A percentile compares a stretch with the other conserved stretches of the same genome.
phyloP scores from a whole-genome alignment of 2,797 vertebrate species.

The Ispidina lecontei region DNA sequence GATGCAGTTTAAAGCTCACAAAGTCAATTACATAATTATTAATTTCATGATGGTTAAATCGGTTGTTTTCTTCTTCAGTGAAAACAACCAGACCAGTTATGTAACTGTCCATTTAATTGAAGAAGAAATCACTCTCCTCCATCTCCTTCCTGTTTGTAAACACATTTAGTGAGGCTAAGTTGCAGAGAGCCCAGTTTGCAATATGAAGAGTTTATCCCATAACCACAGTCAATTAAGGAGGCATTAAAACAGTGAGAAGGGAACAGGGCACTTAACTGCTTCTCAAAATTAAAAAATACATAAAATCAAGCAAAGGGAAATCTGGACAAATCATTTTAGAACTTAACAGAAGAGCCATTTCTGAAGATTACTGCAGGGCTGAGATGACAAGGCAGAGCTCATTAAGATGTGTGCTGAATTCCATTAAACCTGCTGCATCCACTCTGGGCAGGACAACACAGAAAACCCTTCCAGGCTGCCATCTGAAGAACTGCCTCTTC shows the following conservation, averaged over 20 bases:
- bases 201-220: slow-evolving; percentile 18
- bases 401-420: background rate
- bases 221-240: slow-evolving; percentile 6
- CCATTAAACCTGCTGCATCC: background rate
- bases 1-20: background rate
- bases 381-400: background rate
- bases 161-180: slow-evolving; percentile 17
- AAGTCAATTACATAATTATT: slow-evolving; percentile 24
- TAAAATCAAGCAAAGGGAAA: background rate
- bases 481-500: background rate
- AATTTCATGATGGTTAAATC: slow-evolving; percentile 2
- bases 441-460: background rate
- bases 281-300: slow-evolving; percentile 18
- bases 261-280: slow-evolving; percentile 14
- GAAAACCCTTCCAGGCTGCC: background rate
- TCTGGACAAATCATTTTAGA: background rate
- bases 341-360: background rate
- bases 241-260: slow-evolving; percentile 19
- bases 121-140: background rate
- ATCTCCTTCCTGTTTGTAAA: slow-evolving; percentile 23
- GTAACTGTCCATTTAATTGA: slow-evolving; percentile 26
- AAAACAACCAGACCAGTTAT: slow-evolving; percentile 2
- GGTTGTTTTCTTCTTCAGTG: slow-evolving; percentile 14
- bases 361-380: slow-evolving; percentile 6
- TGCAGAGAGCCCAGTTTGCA: slow-evolving; percentile 4